Evolutionary conservation across 2,797 vertebrate species (phyloP), one percentile per base, ranked within the genome.

Genomic region (Argya squamiceps): DNA sequence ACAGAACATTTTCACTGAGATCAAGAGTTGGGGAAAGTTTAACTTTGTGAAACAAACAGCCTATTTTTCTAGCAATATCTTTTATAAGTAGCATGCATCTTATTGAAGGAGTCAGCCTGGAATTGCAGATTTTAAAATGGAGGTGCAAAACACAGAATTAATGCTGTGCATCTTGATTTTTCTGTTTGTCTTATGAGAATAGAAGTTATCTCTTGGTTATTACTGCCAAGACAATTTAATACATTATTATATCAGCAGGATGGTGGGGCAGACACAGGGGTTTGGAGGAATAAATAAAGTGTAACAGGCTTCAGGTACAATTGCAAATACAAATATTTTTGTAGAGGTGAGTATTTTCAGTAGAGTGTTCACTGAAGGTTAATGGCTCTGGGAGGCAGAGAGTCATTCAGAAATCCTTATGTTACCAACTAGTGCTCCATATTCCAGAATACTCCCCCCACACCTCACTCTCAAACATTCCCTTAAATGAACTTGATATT

Each of bases 1-100:
- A 19, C 71, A 58, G 68, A 84, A 94, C 21, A 23, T 88, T 90
- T 88, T 94, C 74, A 74, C 29, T 49, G 77, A 78, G 67, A 87
- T 86, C n/a, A 67, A 55, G 74, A 94, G 46, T 47, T 87, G 41
- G 55, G 44, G 39, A 69, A 96, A 96, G 67, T 94, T 92, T 50
- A 43, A 76, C 63, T 80, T 80, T 82, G 49, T 79, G 70, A 88
- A 93, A 79, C 34, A 75, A 94, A 36, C 34, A 79, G 56, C 6
- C 26, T 50, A 3, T 76, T 95, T 92, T 92, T 69, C 47, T 73
- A 24, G 60, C 67, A 63, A 13, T 86, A 10, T 50, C 15, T 49
- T 67, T 22, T 3, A 50, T 81, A 86, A 92, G 52, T 73, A 88
- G 43, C 39, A 15, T 62, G n/a, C 44, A 47, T 91, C 32, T 92